Base-by-base conservation (phyloP, 2,797 vertebrate species). In the Thalassophryne amazonica region DNA sequence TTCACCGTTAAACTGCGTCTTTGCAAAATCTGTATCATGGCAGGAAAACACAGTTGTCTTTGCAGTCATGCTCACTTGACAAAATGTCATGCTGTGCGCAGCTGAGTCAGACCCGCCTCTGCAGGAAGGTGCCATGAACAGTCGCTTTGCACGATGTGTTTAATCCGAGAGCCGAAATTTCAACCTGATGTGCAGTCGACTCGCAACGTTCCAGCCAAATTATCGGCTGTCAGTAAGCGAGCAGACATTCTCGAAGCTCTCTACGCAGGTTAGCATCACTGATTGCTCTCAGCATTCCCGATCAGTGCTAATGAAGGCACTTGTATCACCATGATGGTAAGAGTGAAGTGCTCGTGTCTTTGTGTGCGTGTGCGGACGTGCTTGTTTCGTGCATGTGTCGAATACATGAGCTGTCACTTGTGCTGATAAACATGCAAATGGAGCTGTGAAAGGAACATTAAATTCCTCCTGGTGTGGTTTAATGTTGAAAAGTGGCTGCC, bases 391-490 rank as follows among this genome's bases (percentile, higher is more conserved):
- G 13, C 37, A 31, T 58, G 54, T 30, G 53, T 45, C 24, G 47
- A 12, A 57, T 14, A 33, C 34, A 54, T 13, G 37, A 42, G 50
- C 65, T 56, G 69, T 60, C 69, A 62, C 61, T 72, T 50, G 48
- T 57, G 60, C 72, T 81, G 76, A 79, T 80, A 56, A 77, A 74
- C 61, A 83, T 84, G 71, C 63, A 76, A 86, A 87, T 85, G 54
- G 23, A 29, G 52, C 71, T 18, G 51, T 67, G 76, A 86, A 60
- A 43, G 54, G 20, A 60, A 69, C 65, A 66, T 80, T 82, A 60
- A 57, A 54, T 68, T 45, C 59, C 39, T 54, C 37, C 37, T 27
- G 15, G 64, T 54, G 64, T 47, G 62, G 54, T 80, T 67, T 69
- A 80, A 84, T 76, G 60, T 66, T 43, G 42, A 64, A 72, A 47